Conservation (phyloP, 1,140 invertebrate genomes). For the Euura saliciscinereae region DNA sequence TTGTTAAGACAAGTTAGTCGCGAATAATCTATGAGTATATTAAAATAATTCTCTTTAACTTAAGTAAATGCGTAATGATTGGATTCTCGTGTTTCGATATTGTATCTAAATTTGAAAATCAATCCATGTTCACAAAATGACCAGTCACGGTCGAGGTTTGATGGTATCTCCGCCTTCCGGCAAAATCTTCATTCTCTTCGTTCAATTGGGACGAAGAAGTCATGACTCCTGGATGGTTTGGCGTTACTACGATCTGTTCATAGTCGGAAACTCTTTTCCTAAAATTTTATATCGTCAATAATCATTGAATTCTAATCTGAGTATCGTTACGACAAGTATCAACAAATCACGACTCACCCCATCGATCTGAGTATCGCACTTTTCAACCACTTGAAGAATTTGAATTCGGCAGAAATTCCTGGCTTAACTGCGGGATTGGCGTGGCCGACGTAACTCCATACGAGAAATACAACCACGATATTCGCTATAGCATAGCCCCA, state of each 20-base stretch:
- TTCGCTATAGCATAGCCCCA: conserved; percentile 90
- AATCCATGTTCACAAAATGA: conserved; percentile 71
- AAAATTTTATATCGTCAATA: conserved; percentile 9
- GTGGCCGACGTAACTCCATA: conserved; percentile 93
- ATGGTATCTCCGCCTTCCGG: conserved; percentile 88
- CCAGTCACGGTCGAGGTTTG: conserved; percentile 84
- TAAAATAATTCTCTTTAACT: background rate
- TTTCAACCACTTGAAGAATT: conserved; percentile 84
- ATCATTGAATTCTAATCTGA: background rate
- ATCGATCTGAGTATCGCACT: conserved; percentile 74
- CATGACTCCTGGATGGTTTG: conserved; percentile 81
- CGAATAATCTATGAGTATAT: background rate
- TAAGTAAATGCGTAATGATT: background rate
- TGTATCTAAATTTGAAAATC: conserved; percentile 11
- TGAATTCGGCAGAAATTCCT: conserved; percentile 87
- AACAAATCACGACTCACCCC: conserved; percentile 67
- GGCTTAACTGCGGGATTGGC: conserved; percentile 94
- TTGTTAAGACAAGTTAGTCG: background rate
- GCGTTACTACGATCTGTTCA: conserved; percentile 90
- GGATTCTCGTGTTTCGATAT: too few relatives aligned
- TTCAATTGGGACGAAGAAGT: conserved; percentile 86
- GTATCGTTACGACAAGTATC: background rate
- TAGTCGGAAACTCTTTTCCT: conserved; percentile 80
- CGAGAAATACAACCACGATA: conserved; percentile 78
- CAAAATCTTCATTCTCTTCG: conserved; percentile 95